phyloP scores from a whole-genome alignment of 92 coral and sea anemone species.

The Phenganax subtilis region DNA sequence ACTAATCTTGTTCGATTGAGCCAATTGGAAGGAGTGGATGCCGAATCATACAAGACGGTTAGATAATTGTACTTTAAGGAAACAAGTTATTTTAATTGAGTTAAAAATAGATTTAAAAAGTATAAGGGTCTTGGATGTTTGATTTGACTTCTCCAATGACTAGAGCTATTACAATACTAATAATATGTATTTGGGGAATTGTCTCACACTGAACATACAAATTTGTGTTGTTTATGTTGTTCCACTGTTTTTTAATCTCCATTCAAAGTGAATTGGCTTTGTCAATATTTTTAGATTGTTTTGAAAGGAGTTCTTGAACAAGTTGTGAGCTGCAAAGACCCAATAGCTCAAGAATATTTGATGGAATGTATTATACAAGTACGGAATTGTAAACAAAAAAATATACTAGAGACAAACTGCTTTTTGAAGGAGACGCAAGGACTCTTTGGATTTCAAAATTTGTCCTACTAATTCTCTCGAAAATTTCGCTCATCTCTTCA shows the following conservation, averaged over 20 bases:
- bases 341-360: slow-evolving; percentile 96
- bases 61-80: slow-evolving; percentile 16
- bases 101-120: background rate
- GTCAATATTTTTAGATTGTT: slow-evolving; percentile 53
- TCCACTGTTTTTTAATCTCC: no score
- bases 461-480: no score
- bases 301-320: slow-evolving; percentile 87
- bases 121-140: background rate
- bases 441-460: no score
- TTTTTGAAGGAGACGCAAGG: background rate
- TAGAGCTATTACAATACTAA: no score
- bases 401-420: background rate
- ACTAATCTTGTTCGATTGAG: slow-evolving; percentile 94
- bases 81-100: background rate
- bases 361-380: slow-evolving; percentile 98
- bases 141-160: no score
- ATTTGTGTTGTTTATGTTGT: background rate
- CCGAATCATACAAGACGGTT: slow-evolving; percentile 63
- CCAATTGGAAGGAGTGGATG: slow-evolving; percentile 90
- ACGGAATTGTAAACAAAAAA: background rate
- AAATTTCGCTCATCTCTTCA: no score
- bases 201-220: no score
- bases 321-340: slow-evolving; percentile 80
- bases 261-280: background rate
- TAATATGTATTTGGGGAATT: no score